phyloP scores from a whole-genome alignment of 1,140 invertebrate genomes.

The Bradynema listronoti region DNA sequence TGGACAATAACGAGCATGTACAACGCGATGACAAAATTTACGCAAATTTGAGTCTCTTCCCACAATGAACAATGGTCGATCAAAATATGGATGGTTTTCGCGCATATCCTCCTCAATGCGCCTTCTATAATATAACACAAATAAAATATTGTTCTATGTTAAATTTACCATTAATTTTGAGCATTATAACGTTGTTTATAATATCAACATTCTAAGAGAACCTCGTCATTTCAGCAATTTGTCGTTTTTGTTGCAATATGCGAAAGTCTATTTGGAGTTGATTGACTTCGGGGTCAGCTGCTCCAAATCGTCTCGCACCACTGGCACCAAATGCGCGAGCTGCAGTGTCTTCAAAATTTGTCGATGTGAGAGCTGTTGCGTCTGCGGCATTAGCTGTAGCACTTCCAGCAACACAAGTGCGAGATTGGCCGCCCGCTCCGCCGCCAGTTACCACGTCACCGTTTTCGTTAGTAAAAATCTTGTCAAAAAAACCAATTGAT shows the following conservation, averaged over 20 bases:
- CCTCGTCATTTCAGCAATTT: slow-evolving; percentile 96
- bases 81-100: slow-evolving; percentile 98
- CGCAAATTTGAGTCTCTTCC: slow-evolving; percentile 79
- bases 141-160: slow-evolving; percentile 1
- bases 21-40: slow-evolving; percentile 85
- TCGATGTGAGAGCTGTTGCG: too few relatives aligned
- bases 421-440: slow-evolving; percentile 1
- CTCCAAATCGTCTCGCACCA: slow-evolving; percentile 41
- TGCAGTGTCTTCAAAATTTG: too few relatives aligned
- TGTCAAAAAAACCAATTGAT: slow-evolving; percentile 25
- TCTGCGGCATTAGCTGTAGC: too few relatives aligned
- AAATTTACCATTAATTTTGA: not conserved
- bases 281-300: slow-evolving; percentile 46
- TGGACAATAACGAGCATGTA: slow-evolving; percentile 91
- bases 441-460: slow-evolving; percentile 24
- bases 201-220: slow-evolving; percentile 52
- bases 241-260: slow-evolving; percentile 88
- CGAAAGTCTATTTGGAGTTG: slow-evolving; percentile 92
- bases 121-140: slow-evolving; percentile 39
- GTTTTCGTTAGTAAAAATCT: slow-evolving; percentile 33
- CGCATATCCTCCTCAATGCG: slow-evolving; percentile 71
- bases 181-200: not conserved
- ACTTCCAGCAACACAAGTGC: not conserved
- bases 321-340: slow-evolving; percentile 9
- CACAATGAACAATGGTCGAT: slow-evolving; percentile 90